These are phyloP conservation scores for Salvator merianae DNA, from an alignment of 2,113 vertebrate genomes.

Conservation along the genomic window DNA sequence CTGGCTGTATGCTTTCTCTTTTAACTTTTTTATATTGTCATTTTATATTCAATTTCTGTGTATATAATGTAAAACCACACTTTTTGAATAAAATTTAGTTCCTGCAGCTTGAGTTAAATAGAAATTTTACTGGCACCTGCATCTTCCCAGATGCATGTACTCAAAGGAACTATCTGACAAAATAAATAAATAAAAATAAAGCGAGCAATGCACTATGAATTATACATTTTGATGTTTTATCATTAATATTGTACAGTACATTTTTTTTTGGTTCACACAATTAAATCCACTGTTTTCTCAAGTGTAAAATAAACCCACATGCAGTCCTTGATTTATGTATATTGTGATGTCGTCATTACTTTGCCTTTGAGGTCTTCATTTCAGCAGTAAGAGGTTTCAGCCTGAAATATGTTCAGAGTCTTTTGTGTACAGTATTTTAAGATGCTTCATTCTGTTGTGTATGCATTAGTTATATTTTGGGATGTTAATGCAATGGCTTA, in stretches of 20 bases:
- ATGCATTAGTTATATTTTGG: slow-evolving; percentile 42
- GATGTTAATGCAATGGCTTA: slow-evolving; percentile 39
- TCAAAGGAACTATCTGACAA: slow-evolving; percentile 84
- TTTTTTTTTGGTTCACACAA: slow-evolving; percentile 83
- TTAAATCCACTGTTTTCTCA: slow-evolving; percentile 94
- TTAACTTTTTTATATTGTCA: slow-evolving; percentile 98
- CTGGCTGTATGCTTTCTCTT: slow-evolving; percentile 95
- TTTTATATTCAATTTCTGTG: slow-evolving; percentile 98
- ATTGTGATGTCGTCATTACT: slow-evolving; percentile 81
- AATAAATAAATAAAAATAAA: slow-evolving; percentile 80
- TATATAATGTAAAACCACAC: slow-evolving; percentile 94
- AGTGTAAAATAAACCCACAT: slow-evolving; percentile 99
- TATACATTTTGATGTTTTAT: slow-evolving; percentile 94
- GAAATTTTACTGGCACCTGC: slow-evolving; percentile 86
- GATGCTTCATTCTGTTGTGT: slow-evolving; percentile 34
- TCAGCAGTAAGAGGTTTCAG: slow-evolving; percentile 57
- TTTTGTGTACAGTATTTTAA: slow-evolving; percentile 48
- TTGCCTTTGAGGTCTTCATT: slow-evolving; percentile 68
- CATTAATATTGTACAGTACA: slow-evolving; percentile 93
- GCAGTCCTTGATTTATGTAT: slow-evolving; percentile 92
- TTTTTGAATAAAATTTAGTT: slow-evolving; percentile 93
- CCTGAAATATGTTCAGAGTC: slow-evolving; percentile 51
- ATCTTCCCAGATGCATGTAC: slow-evolving; percentile 89
- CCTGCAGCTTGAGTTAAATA: slow-evolving; percentile 92
- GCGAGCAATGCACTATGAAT: slow-evolving; percentile 88